Base-by-base conservation (phyloP, 2,797 vertebrate genomes). In the Tenualosa ilisha region DNA sequence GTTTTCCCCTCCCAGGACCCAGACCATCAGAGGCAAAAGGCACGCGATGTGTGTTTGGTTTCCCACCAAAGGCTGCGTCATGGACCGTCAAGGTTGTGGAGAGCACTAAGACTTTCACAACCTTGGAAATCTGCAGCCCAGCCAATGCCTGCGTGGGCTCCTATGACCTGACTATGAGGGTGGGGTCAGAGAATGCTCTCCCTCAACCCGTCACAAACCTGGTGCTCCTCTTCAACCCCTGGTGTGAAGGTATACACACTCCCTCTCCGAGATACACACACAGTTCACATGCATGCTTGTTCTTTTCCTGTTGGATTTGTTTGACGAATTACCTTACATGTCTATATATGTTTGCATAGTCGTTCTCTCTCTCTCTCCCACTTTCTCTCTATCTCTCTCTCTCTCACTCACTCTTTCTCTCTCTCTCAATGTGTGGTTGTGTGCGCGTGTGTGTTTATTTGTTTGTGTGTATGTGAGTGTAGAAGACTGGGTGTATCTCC, bases 401-500 rank as follows among this genome's bases (percentile, higher is more conserved):
- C 31, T 31, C 31, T 31, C 31, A 31, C 31, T 31, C 31, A 31
- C 31, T 31, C 31, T 31, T 1, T 31, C 31, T 31, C 31, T 31
- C 31, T 31, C 31, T 31, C 31, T 31, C 31, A 31, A 31, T 31
- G 31, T 31, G 31, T 31, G 31, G 31, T 24, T 49, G 31, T 63
- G 49, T 59, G 50, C 81, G 49, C 65, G 22, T 83, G 65, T 82
- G 75, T 72, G 4, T 1, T 17, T 8, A 5, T 43, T 31, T 31
- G 31, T 31, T 31, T 31, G 31, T 31, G 31, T 31, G 31, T 31
- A 31, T 31, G 31, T 31, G 31, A 31, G 17, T 82, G 31, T 50
- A 98, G 97, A 92, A 1, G 97, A 98, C 82, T 85, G 83, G 3
- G 97, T 98, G 65, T 97, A 93, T 89, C 86, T 98, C 87, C 1